Evolutionary conservation across 2,113 vertebrate species (phyloP).

Genomic region (Pachyramphus minor): DNA sequence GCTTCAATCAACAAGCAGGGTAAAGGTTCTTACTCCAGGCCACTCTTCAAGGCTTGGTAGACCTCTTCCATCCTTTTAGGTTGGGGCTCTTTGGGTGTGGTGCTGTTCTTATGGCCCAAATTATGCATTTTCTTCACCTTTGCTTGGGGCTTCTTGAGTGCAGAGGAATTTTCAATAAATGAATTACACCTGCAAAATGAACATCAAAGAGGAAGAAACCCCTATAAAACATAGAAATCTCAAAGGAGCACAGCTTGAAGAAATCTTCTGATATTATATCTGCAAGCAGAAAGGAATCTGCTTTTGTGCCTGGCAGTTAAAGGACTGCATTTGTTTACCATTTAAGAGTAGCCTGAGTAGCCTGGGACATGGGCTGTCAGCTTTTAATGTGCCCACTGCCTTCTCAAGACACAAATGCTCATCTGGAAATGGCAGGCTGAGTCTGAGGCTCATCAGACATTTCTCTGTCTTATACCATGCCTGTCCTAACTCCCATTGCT

Average conservation of each 20-base stretch:
- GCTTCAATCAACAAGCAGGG: not conserved
- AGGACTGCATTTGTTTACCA: not conserved
- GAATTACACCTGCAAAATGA: conserved; percentile 87
- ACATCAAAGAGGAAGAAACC: conserved; percentile 21
- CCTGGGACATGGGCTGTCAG: not conserved
- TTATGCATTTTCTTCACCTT: conserved; percentile 93
- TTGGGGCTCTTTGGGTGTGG: conserved; percentile 87
- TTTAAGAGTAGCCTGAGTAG: not conserved
- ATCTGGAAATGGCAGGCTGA: not conserved
- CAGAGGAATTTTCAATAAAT: conserved; percentile 91
- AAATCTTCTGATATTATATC: not conserved
- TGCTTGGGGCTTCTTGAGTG: conserved; percentile 90
- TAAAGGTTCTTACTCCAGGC: conserved; percentile 86
- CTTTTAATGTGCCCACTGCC: not conserved
- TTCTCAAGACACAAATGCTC: not conserved
- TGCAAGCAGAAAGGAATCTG: not conserved
- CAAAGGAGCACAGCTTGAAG: not conserved
- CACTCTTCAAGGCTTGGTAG: conserved; percentile 88
- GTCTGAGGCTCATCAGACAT: not conserved
- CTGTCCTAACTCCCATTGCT: not conserved
- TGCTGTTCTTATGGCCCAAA: conserved; percentile 88
- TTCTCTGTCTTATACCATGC: not conserved
- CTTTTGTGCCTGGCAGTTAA: not conserved
- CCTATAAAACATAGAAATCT: not conserved
- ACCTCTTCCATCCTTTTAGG: conserved; percentile 92